Percentiles rank a stretch among this genome's conserved stretches.
Evolutionary conservation across 2,797 vertebrate species (phyloP).

Genomic region (Leontocebus nigricollis): DNA sequence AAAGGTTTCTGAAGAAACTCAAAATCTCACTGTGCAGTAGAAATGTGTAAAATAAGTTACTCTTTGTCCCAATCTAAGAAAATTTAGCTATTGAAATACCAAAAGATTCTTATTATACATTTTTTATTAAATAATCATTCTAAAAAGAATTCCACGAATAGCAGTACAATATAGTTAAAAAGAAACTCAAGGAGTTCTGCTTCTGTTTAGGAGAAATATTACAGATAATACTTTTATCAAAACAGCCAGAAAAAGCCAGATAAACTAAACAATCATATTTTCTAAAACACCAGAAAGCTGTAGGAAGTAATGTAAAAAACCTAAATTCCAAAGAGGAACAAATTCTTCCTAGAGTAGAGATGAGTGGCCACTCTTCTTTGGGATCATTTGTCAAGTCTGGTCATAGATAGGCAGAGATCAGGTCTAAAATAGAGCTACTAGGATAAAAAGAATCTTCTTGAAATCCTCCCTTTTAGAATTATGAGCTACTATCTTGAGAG

Average conservation of each 20-base stretch:
- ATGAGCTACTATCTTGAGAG: background rate
- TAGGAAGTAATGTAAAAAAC: background rate
- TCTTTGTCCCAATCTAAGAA: background rate
- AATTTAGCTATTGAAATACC: background rate
- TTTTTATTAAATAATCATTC: background rate
- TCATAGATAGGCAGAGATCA: background rate
- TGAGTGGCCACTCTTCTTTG: background rate
- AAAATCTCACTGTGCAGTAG: background rate
- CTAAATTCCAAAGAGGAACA: background rate
- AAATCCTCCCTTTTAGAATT: background rate
- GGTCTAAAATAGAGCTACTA: background rate
- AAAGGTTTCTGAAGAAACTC: background rate
- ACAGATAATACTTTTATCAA: background rate
- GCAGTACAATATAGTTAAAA: background rate
- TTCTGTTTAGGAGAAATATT: background rate
- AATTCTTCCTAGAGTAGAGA: background rate
- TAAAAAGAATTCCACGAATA: background rate
- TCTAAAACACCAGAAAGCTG: slow-evolving; percentile 16
- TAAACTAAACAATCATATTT: slow-evolving; percentile 6
- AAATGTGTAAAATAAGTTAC: background rate
- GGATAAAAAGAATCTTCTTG: slow-evolving; percentile 4
- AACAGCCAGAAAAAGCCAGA: slow-evolving; percentile 1
- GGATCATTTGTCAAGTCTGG: background rate
- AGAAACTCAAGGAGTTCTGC: background rate
- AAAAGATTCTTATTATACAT: background rate